Conservation (phyloP, 2,113 vertebrate species). For the Salvator merianae region DNA sequence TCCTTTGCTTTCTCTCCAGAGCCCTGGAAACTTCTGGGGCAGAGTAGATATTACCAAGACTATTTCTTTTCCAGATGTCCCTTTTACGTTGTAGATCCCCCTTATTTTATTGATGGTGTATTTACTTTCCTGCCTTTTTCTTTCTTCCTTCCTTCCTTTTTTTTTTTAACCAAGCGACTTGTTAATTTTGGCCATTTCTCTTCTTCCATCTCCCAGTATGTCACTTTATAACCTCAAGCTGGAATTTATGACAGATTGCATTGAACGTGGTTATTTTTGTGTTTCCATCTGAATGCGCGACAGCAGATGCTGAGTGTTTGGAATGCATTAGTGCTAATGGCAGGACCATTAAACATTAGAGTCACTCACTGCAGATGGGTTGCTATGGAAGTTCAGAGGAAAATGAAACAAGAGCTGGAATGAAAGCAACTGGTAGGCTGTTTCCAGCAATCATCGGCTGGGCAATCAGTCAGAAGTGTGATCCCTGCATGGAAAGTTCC, state of each 20-base stretch:
- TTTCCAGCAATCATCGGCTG: conserved; percentile 83
- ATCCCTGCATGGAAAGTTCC: background rate
- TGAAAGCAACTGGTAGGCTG: conserved; percentile 78
- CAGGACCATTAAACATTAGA: conserved; percentile 84
- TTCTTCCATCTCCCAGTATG: conserved; percentile 33
- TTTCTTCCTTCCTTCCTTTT: conserved; percentile 6
- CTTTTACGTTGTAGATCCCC: background rate
- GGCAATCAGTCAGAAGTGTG: conserved; percentile 73
- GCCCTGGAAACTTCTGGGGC: background rate
- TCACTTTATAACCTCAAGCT: conserved; percentile 23
- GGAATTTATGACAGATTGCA: conserved; percentile 53
- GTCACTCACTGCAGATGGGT: conserved; percentile 82
- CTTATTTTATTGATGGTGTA: conserved; percentile 5
- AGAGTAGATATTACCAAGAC: background rate
- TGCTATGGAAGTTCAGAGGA: conserved; percentile 80
- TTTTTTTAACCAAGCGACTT: background rate
- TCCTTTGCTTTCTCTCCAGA: background rate
- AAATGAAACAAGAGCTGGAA: conserved; percentile 65
- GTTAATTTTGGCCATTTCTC: conserved; percentile 50
- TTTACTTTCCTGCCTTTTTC: conserved; percentile 4
- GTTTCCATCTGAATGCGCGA: conserved; percentile 77
- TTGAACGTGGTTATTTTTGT: conserved; percentile 62
- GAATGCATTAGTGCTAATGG: conserved; percentile 91
- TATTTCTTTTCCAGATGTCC: background rate
- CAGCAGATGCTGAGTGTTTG: conserved; percentile 87